Evolutionary conservation across 2,888 invertebrate species (phyloP).

Genomic region (Aleiodes leptofemur): DNA sequence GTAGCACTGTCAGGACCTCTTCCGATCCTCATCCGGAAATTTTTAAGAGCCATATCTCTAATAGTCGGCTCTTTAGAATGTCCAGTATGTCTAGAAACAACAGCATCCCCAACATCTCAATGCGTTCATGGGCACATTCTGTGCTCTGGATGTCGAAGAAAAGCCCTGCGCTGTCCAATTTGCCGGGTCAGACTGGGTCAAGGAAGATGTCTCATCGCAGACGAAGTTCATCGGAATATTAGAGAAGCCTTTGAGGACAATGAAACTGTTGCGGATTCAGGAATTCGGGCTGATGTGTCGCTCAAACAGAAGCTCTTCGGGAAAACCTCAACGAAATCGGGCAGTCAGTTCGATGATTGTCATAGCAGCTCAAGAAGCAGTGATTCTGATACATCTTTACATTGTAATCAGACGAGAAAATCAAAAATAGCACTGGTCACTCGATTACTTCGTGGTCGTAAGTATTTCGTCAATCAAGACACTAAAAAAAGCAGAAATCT

Average conservation of each 20-base stretch:
- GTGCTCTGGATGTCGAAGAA: conserved; percentile 78
- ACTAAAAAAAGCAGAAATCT: too few species aligned
- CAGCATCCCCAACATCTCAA: conserved; percentile 80
- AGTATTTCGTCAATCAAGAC: too few species aligned
- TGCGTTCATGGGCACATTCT: conserved; percentile 81
- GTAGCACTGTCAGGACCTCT: conserved; percentile 67
- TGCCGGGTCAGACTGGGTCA: conserved; percentile 77
- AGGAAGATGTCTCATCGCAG: conserved; percentile 71
- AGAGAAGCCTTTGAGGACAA: conserved; percentile 64
- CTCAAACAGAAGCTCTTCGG: conserved; percentile 63
- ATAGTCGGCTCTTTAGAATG: conserved; percentile 77
- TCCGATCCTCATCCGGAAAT: conserved; percentile 68
- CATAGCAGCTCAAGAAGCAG: background rate
- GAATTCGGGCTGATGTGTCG: conserved; percentile 29
- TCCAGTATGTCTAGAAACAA: conserved; percentile 81
- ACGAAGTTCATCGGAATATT: conserved; percentile 68
- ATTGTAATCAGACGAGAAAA: background rate
- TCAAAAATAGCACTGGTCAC: background rate
- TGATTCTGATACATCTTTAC: background rate
- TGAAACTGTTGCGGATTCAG: background rate
- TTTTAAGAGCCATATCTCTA: conserved; percentile 68
- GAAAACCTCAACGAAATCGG: conserved; percentile 29
- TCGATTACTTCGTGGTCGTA: background rate
- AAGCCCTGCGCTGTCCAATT: conserved; percentile 79
- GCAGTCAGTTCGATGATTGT: background rate